Conservation (phyloP, 2,113 vertebrate genomes). For the Brachypodius melanocephalos region DNA sequence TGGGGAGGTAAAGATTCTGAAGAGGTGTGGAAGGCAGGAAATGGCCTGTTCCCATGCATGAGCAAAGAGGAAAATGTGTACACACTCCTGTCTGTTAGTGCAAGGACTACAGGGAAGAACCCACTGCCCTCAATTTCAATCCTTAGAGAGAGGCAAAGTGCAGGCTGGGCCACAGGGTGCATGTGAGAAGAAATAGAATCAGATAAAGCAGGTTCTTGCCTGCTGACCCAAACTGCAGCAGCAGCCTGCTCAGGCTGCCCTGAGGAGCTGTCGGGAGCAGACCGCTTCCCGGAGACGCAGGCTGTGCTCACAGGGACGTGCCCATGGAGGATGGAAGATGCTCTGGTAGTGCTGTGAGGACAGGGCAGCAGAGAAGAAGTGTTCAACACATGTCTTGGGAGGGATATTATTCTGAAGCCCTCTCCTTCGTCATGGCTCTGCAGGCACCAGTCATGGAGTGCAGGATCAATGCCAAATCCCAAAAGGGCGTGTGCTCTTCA, state of each 20-base stretch:
- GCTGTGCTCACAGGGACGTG: background rate
- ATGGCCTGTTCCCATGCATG: background rate
- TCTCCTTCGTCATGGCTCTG: background rate
- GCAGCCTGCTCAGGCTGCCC: background rate
- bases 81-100: background rate
- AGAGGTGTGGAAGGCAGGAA: background rate
- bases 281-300: fast-evolving
- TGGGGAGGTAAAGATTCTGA: background rate
- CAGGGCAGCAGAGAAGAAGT: fast-evolving
- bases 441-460: background rate
- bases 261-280: background rate
- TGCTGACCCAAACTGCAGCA: background rate
- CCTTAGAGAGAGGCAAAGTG: background rate
- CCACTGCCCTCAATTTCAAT: background rate
- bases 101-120: background rate
- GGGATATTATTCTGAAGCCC: background rate
- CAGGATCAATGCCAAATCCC: background rate
- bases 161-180: background rate
- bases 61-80: background rate
- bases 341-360: background rate
- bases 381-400: background rate
- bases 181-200: background rate
- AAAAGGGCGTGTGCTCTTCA: background rate
- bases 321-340: background rate
- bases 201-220: background rate